Base-by-base conservation (phyloP, 2,888 invertebrate genomes). In the Coecobrya sp. region DNA sequence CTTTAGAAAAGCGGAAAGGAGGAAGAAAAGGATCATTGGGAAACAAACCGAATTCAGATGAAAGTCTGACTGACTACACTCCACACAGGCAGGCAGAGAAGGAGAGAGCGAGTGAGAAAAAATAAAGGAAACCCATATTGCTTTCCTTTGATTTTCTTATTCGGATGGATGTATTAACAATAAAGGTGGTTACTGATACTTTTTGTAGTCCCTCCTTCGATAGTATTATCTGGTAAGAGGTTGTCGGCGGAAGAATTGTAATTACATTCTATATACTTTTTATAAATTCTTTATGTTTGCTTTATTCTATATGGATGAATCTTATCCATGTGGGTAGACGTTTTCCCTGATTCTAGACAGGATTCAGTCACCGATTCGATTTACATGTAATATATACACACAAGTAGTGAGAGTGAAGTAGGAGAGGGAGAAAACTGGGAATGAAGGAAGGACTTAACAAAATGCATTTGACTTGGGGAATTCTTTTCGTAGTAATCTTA, bases 31-130 rank as follows among this genome's bases (percentile, higher is more conserved):
- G 91, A 91, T 91, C 91, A 91, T 89, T 89, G 84, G 84, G 85
- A 89, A 89, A 89, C 89, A 89, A 89, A 89, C 89, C 59, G 91
- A 91, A 91, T 86, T 91, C 85, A 85, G 59, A 91, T 91, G 86
- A 79, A 81, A 91, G 84, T 76, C 82, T 82, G 85, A 79, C 85
- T 91, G 86, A 85, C 84, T 88, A 59, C 70, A 76, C 55, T 27
- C 62, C 52, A 49, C 25, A 52, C 36, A n/a, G 1, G 10, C n/a
- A n/a, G n/a, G n/a, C n/a, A n/a, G 11, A 65, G 27, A 65, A 25
- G 4, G 65, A 19, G 22, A 65, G 36, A 36, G 36, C 2, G 36
- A 36, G 36, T 36, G 36, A 16, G n/a, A n/a, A 36, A 36, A 10
- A 70, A 30, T 30, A 73, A 73, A 73, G 45, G 45, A 73, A 73